Evolutionary conservation across 2,888 invertebrate genomes (phyloP).

Genomic region (Hypomecis punctinalis): DNA sequence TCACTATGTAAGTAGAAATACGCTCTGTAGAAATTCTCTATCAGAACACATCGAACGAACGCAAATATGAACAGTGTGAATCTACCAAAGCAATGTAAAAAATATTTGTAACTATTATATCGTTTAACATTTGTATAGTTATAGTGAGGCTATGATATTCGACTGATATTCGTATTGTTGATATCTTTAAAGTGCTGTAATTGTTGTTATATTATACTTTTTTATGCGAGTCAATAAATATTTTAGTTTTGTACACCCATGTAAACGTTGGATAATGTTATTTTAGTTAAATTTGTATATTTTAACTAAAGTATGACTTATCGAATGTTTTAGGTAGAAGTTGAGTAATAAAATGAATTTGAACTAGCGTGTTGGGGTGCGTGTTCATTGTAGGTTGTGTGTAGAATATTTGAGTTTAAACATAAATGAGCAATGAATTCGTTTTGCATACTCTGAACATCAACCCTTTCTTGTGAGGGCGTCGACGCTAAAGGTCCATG

Average conservation of each 20-base stretch:
- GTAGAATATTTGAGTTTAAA: no score
- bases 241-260: constrained; percentile 16
- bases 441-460: no score
- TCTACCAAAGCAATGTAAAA: constrained; percentile 62
- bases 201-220: constrained; percentile 21
- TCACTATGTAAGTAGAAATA: no score
- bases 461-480: no score
- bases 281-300: neutral
- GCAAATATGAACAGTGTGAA: constrained; percentile 40
- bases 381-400: neutral
- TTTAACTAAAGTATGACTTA: neutral
- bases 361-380: neutral
- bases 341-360: neutral
- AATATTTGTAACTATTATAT: constrained; percentile 46
- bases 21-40: neutral
- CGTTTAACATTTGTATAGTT: constrained; percentile 37
- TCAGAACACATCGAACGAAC: constrained; percentile 4
- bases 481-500: no score
- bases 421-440: no score
- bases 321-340: neutral
- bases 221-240: constrained; percentile 29
- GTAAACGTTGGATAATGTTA: neutral
- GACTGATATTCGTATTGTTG: constrained; percentile 55
- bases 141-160: constrained; percentile 61
- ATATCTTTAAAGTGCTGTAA: constrained; percentile 37